Evolutionary conservation across 2,888 invertebrate genomes (phyloP), one percentile per base, ranked within the genome.

Genomic region (Clitarchus hookeri): DNA sequence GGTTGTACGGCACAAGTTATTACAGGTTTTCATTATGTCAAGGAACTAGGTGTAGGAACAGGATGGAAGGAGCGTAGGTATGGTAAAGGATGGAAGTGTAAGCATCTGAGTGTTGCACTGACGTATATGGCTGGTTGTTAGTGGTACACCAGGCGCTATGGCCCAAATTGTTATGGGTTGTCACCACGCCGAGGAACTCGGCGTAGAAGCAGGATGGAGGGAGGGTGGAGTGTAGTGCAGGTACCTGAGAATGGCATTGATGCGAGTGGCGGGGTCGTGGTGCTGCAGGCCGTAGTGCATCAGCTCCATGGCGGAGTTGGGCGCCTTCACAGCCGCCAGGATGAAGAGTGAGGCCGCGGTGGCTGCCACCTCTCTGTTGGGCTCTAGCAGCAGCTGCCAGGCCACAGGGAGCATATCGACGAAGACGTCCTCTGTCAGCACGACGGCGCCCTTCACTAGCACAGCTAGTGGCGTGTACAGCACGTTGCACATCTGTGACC

Each of bases 341-440:
- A 99, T 97, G 91, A 99, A 98, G 26, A 98, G 92, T 0, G 98
- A 96, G 0, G 98, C 97, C 53, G 97, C 96, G 84, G 96, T 94
- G 0, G 97, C 96, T 77, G 96, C 94, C 13, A 97, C 95, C 91
- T 97, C 97, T 89, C 97, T 94, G 90, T 98, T 98, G n/a, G 95
- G 94, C 90, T 99, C 99, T 80, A 99, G 91, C 9, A 99, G 93
- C 26, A 99, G 93, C 90, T 98, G 97, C 99, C 99, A 99, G 0
- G 98, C 97, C 0, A 98, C 96, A 0, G 97, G 97, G 87, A 99
- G 94, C 77, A 98, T 95, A 89, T 98, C 97, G 4, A 95, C 93
- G 89, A 98, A 97, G 89, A 97, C 93, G 83, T 98, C 98, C 90
- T 98, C 98, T 3, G 95, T 93, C 91, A 99, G 93, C 6, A 98